Conservation (phyloP, 2,888 invertebrate species). For the Latrodectus hesperus region DNA sequence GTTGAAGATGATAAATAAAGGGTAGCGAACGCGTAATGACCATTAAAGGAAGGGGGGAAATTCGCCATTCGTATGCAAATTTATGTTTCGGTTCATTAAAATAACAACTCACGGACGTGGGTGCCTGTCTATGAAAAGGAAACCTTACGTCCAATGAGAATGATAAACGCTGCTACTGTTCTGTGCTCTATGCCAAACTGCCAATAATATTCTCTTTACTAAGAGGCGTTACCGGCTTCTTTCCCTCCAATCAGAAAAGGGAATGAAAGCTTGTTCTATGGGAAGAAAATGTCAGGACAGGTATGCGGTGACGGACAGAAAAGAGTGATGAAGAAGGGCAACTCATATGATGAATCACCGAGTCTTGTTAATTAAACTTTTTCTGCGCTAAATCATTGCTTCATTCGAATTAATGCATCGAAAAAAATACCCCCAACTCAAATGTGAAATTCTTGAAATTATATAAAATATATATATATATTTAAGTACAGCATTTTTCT, state of each 20-base stretch:
- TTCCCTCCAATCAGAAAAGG: constrained; percentile 33
- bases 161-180: constrained; percentile 15
- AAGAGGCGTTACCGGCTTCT: constrained; percentile 47
- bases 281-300: background rate
- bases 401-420: no score
- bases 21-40: background rate
- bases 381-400: no score
- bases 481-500: no score
- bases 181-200: constrained; percentile 47
- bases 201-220: constrained; percentile 22
- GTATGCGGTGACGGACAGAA: background rate
- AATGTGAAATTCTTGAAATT: no score
- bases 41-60: background rate
- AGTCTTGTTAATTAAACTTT: no score
- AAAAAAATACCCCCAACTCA: no score
- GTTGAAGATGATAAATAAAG: no score
- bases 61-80: background rate
- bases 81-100: background rate
- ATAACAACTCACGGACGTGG: background rate
- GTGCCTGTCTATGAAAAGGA: background rate
- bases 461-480: no score
- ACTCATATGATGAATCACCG: no score
- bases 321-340: background rate
- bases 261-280: background rate
- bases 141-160: constrained; percentile 40